Base-by-base conservation (phyloP, 1,140 invertebrate genomes). In the Penaeus vannamei region DNA sequence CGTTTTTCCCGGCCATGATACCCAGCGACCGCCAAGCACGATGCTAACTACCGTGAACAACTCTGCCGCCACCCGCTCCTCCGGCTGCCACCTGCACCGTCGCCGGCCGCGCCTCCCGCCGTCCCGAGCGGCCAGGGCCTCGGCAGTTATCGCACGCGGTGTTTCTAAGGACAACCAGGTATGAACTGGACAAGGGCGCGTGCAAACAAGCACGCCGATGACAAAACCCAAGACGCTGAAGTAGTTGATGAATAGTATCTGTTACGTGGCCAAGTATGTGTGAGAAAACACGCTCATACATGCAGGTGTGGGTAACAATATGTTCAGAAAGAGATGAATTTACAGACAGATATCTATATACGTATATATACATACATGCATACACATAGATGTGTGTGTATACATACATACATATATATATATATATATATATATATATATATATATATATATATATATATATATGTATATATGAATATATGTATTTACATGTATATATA, bases 1-100 rank as follows among this genome's bases (percentile, higher is more conserved):
- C 87, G 87, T 89, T 89, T 89, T 89, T 89, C 87, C 82, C 66
- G 26, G 82, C 87, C 87, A 89, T 89, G 87, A 89, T 89, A 89
- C 86, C 86, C 86, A 42, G n/a, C 59, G 86, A 60, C 81, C 86
- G 53, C 80, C 86, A 88, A 76, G 81, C 86, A 84, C 76, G 23
- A 32, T 26, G 82, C 61, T 82, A 87, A 87, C 85, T 87, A 87
- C 85, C 85, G 85, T 66, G 60, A 87, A 87, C 46, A 36, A 72
- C 32, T 62, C 26, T 42, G 36, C 36, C 76, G 76, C 36, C 26
- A 26, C 36, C 22, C n/a, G 26, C 76, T 79, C 22, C 12, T 36
- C 22, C 29, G 22, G 5, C 76, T 42, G 36, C 46, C 46, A 53
- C 46, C 46, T 53, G 46, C 46, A 53, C 46, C 46, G 46, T 53